These are phyloP conservation scores for Polyergus mexicanus DNA, from an alignment of 1,140 invertebrate genomes.

Conservation along the genomic window DNA sequence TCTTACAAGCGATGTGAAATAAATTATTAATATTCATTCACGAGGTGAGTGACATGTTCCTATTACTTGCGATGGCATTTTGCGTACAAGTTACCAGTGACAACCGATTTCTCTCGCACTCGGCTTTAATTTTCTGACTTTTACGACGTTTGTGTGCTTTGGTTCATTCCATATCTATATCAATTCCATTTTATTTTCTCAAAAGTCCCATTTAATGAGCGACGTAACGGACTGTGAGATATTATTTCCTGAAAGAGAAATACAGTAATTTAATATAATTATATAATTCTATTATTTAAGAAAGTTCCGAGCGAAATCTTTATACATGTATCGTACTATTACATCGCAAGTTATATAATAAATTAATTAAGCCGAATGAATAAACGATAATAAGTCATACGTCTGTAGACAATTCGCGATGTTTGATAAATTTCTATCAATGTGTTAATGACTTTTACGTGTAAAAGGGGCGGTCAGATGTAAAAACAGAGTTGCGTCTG, in stretches of 20 bases:
- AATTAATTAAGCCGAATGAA: slow-evolving; percentile 2
- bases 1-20: slow-evolving; percentile 25
- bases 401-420: background rate
- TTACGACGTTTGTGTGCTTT: background rate
- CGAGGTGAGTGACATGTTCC: slow-evolving; percentile 51
- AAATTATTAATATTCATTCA: slow-evolving; percentile 48
- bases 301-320: background rate
- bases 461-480: background rate
- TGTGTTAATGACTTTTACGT: slow-evolving; percentile 22
- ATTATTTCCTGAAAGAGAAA: background rate
- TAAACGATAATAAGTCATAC: slow-evolving; percentile 27
- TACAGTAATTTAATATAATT: background rate
- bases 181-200: background rate
- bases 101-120: background rate
- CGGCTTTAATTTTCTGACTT: background rate
- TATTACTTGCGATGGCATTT: background rate
- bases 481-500: background rate
- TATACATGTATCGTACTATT: background rate
- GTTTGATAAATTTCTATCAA: slow-evolving; percentile 34
- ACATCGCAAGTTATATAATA: background rate
- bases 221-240: background rate
- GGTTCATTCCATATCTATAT: background rate
- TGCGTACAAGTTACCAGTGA: background rate
- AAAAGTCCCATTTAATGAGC: background rate
- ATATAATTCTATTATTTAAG: background rate